phyloP scores from a whole-genome alignment of 2,797 vertebrate species.

The Busarellus nigricollis region DNA sequence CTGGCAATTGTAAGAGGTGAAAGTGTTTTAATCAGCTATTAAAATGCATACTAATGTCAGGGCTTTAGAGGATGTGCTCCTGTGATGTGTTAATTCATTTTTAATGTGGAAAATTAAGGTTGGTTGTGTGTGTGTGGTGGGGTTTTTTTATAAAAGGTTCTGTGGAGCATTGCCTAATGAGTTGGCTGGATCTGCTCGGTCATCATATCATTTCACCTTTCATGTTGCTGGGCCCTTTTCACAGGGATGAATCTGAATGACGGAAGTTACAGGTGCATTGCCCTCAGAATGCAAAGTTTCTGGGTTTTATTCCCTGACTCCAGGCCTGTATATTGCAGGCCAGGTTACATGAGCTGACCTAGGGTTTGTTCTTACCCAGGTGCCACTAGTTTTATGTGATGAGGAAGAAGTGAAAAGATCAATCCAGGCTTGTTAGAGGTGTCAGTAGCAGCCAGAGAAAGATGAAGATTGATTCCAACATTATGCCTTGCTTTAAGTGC shows the following conservation, averaged over 20 bases:
- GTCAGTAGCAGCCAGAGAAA: background rate
- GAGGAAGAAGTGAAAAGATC: background rate
- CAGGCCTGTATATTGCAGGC: background rate
- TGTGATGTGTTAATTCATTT: slow-evolving; percentile 15
- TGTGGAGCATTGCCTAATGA: background rate
- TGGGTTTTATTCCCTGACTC: background rate
- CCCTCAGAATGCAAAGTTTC: background rate
- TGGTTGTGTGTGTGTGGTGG: too few relatives aligned
- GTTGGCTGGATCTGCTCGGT: background rate
- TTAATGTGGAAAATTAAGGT: slow-evolving; percentile 12
- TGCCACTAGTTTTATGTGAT: background rate
- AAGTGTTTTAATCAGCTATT: slow-evolving; percentile 44
- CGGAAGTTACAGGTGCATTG: background rate
- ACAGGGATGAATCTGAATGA: background rate
- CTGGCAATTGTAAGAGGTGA: background rate
- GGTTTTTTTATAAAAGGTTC: background rate
- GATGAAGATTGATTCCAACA: background rate
- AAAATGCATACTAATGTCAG: slow-evolving; percentile 24
- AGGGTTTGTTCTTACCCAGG: background rate
- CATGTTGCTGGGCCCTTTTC: background rate
- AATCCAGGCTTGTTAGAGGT: background rate
- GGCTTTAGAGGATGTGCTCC: background rate
- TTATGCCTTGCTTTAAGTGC: background rate
- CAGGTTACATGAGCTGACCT: background rate
- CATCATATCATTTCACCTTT: background rate